Percentiles rank a stretch among this genome's conserved stretches.
These are phyloP conservation scores for Eupleurogrammus muticus DNA, from an alignment of 2,797 vertebrate genomes.

Conservation along the genomic window DNA sequence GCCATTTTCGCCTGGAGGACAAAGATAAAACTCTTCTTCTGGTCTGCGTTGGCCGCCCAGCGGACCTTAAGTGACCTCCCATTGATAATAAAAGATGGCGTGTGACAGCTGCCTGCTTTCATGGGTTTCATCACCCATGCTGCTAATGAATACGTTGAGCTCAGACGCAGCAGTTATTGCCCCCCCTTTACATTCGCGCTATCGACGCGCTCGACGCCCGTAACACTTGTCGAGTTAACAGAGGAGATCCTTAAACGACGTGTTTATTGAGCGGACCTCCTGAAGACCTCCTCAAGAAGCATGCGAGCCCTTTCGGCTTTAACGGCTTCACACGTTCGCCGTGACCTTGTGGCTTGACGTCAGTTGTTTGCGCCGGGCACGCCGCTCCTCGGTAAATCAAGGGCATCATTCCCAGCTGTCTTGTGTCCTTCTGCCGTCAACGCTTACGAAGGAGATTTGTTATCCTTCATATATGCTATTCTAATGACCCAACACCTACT, in stretches of 20 bases:
- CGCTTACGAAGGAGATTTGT: constrained; percentile 4
- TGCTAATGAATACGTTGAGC: constrained; percentile 31
- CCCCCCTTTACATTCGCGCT: background rate
- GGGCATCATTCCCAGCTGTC: constrained; percentile 65
- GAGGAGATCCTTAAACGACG: constrained; percentile 28
- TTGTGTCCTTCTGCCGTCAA: constrained; percentile 47
- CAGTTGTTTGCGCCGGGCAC: constrained; percentile 26
- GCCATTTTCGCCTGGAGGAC: constrained; percentile 44
- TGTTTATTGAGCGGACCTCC: constrained; percentile 44
- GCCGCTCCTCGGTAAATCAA: constrained; percentile 34
- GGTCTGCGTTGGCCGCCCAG: constrained; percentile 34
- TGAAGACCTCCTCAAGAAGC: constrained; percentile 58
- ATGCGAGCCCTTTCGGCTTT: constrained; percentile 19
- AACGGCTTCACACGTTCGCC: constrained; percentile 45
- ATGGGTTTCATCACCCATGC: constrained; percentile 11
- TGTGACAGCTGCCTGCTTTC: constrained; percentile 53
- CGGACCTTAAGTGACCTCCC: constrained; percentile 33
- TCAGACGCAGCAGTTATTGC: constrained; percentile 22
- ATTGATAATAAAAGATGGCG: constrained; percentile 28
- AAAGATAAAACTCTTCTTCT: constrained; percentile 62
- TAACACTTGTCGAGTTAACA: constrained; percentile 30
- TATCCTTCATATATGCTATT: background rate
- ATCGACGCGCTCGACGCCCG: background rate
- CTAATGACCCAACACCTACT: background rate
- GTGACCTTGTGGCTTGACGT: constrained; percentile 19